Conservation (phyloP, 2,888 invertebrate genomes). For the Mongoloraphidia duomilia region DNA sequence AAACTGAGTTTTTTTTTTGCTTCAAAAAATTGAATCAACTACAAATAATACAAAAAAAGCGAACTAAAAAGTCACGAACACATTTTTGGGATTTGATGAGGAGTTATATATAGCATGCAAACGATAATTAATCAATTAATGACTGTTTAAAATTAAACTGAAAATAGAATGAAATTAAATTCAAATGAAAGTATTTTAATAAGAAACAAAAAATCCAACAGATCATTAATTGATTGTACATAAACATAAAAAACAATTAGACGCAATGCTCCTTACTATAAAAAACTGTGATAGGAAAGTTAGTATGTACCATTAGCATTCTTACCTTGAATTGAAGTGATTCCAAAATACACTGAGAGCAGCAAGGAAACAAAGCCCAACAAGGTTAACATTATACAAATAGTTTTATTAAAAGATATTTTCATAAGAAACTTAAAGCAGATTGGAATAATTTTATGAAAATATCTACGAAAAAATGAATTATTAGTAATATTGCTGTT, state of each 20-base stretch:
- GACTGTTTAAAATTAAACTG: conserved; percentile 9
- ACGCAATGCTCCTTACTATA: conserved; percentile 2
- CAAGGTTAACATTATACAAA: conserved; percentile 18
- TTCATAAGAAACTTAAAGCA: too few species aligned
- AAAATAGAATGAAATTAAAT: conserved; percentile 28
- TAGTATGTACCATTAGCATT: conserved; percentile 22
- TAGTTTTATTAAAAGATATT: too few species aligned
- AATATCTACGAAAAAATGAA: too few species aligned
- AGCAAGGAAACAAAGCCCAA: conserved; percentile 58
- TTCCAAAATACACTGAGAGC: conserved; percentile 95
- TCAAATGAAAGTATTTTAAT: conserved; percentile 10
- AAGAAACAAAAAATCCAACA: conserved; percentile 8
- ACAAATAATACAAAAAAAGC: conserved; percentile 17
- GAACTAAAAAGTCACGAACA: conserved; percentile 28
- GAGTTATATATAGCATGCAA: too few species aligned
- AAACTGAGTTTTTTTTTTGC: neutral
- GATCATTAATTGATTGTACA: too few species aligned
- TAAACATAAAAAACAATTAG: too few species aligned
- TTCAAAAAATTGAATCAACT: neutral
- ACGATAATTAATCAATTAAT: too few species aligned
- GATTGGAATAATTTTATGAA: too few species aligned
- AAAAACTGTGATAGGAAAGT: conserved; percentile 6
- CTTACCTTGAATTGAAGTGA: conserved; percentile 99
- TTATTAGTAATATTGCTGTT: too few species aligned
- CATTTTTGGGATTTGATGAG: conserved; percentile 16